Base-by-base conservation (phyloP, 2,797 vertebrate species). In the Scyliorhinus canicula region DNA sequence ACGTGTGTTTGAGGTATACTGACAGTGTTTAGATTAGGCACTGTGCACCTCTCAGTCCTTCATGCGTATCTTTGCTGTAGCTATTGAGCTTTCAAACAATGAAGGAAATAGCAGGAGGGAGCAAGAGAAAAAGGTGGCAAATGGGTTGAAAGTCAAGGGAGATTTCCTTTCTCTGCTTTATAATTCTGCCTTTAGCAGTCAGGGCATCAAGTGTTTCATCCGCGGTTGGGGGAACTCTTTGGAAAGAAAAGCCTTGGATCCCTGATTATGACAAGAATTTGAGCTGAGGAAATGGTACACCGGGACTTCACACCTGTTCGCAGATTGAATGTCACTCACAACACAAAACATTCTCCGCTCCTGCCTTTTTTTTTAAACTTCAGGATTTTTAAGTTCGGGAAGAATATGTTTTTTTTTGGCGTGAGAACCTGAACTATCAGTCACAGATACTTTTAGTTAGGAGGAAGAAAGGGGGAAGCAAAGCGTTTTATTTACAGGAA, bases 241-340 rank as follows among this genome's bases (percentile, higher is more conserved):
- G 67, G 47, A 94, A 52, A 94, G 93, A 94, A 94, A 94, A 94
- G 93, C 93, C 26, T 94, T 74, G 93, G 63, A 94, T 94, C 93
- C 93, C 93, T 94, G 67, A 94, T 94, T 94, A 94, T 94, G 93
- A 94, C 93, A 94, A 19, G 93, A 94, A 94, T 94, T 71, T 94
- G 93, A 71, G 93, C 67, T 71, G 67, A 94, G 67, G 93, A 94
- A 94, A 94, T 7, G 67, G 67, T 94, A 94, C 93, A 94, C 93
- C 93, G 35, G 93, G 47, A 71, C 67, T 52, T 69, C 93, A 94
- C 93, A 94, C 93, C 93, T 94, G 93, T 71, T 71, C 31, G 14
- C 93, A 94, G 93, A 94, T 94, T 94, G 93, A 94, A 94, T 94
- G 93, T 94, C 93, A 94, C 93, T 71, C 31, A 69, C 65, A 94